Evolutionary conservation across 2,797 vertebrate genomes (phyloP), one percentile per base, ranked within the genome.

Genomic region (Xerus rutilus): DNA sequence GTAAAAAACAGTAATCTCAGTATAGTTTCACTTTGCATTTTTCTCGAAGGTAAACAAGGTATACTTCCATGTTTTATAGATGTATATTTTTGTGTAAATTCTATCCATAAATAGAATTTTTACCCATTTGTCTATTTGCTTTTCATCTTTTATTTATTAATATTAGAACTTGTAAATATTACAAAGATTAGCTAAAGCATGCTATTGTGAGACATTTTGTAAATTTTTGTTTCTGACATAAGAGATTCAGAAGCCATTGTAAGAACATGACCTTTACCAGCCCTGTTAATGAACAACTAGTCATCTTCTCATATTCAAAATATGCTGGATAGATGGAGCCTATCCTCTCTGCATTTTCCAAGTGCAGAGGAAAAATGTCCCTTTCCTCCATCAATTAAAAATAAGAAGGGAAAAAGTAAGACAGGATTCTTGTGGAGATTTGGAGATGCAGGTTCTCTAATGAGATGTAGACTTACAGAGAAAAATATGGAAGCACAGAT

Each of bases 121-220:
- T 83, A 10, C 0, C n/a, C 21, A 39, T 45, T 83, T 57, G 72
- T 64, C 13, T 45, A 65, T 12, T 20, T 15, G 6, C 0, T 23
- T 85, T 94, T 88, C 18, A 23, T 57, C 12, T 85, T 86, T 47
- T 93, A 45, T 72, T 69, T 92, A 14, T 89, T 67, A 69, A 64
- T 23, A 35, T 10, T 64, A 59, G 5, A 15, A 2, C 5, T 72
- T 78, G 73, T 88, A 23, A 1, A 8, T 77, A 69, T 72, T 72
- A 47, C 21, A 65, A n/a, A 82, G 35, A 23, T 93, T 43, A 94
- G 28, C 21, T 30, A 14, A 85, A 57, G 1, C 28, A 5, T 85
- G 25, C n/a, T 35, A 23, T 45, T 20, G 6, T 43, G 59, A 59
- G 18, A 64, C 2, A 13, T 3, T 78, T 17, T 10, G 7, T 28